Conservation (phyloP, 2,888 invertebrate species). For the Cheilosia vulpina region DNA sequence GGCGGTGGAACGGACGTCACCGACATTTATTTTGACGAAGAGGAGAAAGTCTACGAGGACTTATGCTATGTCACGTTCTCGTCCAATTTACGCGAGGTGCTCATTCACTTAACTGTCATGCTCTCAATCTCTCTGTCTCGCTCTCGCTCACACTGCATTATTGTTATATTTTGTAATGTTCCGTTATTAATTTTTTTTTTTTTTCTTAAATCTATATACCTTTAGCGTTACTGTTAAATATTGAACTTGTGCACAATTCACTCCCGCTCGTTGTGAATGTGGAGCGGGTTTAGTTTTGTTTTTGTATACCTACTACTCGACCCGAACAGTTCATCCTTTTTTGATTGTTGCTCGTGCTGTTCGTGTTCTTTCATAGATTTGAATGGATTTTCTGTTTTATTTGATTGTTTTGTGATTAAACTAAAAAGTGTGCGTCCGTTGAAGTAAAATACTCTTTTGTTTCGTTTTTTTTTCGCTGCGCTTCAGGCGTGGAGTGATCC, state of each 20-base stretch:
- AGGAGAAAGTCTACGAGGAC: conserved; percentile 94
- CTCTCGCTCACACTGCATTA: conserved; percentile 51
- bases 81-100: conserved; percentile 88
- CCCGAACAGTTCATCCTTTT: conserved; percentile 21
- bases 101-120: conserved; percentile 61
- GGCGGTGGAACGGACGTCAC: conserved; percentile 81
- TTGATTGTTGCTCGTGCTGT: conserved; percentile 57
- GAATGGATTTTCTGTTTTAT: conserved; percentile 57
- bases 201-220: neutral
- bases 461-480: neutral
- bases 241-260: conserved; percentile 55
- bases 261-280: conserved; percentile 47
- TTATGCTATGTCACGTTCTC: conserved; percentile 94
- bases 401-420: conserved; percentile 13
- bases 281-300: conserved; percentile 22
- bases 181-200: conserved; percentile 6
- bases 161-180: conserved; percentile 14
- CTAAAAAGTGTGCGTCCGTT: neutral
- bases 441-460: neutral
- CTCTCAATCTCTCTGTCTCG: conserved; percentile 62
- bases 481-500: conserved; percentile 1
- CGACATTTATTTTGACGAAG: conserved; percentile 84
- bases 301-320: conserved; percentile 2
- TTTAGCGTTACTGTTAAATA: conserved; percentile 15
- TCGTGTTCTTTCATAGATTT: conserved; percentile 65